A percentile compares a stretch with the other conserved stretches of the same genome.
Conservation (phyloP, 2,888 invertebrate species). For the Fragum sueziense region DNA sequence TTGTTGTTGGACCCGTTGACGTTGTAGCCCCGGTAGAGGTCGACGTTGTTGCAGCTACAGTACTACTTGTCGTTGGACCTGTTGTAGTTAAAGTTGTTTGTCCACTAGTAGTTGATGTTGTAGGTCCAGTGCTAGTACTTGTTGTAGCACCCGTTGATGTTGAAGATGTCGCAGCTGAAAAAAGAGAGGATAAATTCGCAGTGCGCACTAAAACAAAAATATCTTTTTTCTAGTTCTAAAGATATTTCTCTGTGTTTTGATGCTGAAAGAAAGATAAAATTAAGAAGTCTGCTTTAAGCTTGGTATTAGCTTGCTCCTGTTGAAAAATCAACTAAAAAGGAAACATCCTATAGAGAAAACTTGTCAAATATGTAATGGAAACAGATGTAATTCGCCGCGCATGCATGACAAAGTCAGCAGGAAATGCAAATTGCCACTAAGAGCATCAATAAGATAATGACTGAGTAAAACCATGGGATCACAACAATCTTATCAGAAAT, state of each 20-base stretch:
- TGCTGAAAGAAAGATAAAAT: no score
- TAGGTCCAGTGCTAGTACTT: not conserved
- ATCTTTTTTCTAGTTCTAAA: not conserved
- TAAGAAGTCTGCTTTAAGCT: no score
- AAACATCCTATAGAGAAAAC: no score
- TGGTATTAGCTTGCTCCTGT: not conserved
- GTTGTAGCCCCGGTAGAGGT: not conserved
- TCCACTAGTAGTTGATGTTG: not conserved
- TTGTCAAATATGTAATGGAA: no score
- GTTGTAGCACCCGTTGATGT: not conserved
- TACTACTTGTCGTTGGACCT: not conserved
- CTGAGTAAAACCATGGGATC: not conserved
- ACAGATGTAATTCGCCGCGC: no score
- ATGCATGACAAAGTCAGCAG: no score
- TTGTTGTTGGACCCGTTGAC: not conserved
- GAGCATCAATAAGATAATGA: not conserved
- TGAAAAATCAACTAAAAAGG: not conserved
- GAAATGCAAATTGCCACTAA: no score
- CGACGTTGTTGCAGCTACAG: not conserved
- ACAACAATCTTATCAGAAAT: no score
- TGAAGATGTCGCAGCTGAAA: not conserved
- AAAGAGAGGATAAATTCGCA: not conserved
- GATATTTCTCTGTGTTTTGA: not conserved
- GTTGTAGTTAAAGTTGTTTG: not conserved
- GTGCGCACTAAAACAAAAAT: no score